A percentile compares a stretch with the other conserved stretches of the same genome.
phyloP scores from a whole-genome alignment of 1,140 invertebrate genomes.

The Drosophila pallidifrons region DNA sequence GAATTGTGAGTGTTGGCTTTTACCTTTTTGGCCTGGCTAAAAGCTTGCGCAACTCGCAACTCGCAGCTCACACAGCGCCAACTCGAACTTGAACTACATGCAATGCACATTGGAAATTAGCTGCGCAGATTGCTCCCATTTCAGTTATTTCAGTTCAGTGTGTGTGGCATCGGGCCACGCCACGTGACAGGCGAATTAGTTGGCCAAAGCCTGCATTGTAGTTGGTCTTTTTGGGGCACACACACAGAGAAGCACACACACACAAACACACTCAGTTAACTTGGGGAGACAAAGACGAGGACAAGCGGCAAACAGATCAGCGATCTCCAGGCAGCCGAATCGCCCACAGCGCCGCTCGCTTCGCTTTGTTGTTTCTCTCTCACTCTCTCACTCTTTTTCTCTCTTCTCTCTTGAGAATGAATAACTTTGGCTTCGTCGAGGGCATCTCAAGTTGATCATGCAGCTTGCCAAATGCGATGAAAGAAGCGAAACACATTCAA shows the following conservation, averaged over 20 bases:
- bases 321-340: constrained; percentile 72
- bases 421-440: constrained; percentile 19
- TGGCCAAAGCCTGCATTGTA: constrained; percentile 62
- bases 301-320: constrained; percentile 34
- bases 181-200: constrained; percentile 77
- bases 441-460: constrained; percentile 43
- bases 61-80: constrained; percentile 49
- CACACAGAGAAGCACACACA: constrained; percentile 37
- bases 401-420: neutral
- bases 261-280: constrained; percentile 16
- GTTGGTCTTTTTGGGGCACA: constrained; percentile 59
- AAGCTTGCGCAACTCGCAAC: constrained; percentile 48
- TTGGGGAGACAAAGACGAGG: constrained; percentile 46
- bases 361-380: constrained; percentile 57
- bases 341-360: constrained; percentile 67
- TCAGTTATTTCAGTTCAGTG: neutral
- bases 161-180: constrained; percentile 54
- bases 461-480: constrained; percentile 31
- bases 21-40: constrained; percentile 46
- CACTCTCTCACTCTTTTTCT: no score
- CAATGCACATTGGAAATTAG: constrained; percentile 72
- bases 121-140: constrained; percentile 72
- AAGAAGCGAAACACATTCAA: constrained; percentile 13
- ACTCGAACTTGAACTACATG: constrained; percentile 81
- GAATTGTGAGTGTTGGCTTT: constrained; percentile 37